A percentile compares a stretch with the other conserved stretches of the same genome.
These are phyloP conservation scores for Asarcornis scutulata DNA, from an alignment of 2,113 vertebrate species.

Conservation along the genomic window DNA sequence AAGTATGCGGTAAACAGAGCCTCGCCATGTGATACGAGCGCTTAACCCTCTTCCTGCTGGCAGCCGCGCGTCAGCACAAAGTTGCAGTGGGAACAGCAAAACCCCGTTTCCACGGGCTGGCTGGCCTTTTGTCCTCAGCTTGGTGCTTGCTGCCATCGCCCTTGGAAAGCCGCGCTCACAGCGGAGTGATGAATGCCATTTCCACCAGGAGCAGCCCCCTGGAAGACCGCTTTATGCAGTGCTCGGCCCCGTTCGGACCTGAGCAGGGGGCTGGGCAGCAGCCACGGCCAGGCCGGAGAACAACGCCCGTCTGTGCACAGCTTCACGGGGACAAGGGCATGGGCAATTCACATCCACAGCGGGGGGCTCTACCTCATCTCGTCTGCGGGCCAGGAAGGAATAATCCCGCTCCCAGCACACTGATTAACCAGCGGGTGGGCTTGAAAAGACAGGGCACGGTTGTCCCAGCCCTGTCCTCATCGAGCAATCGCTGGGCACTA, in stretches of 20 bases:
- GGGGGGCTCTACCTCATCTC: neutral
- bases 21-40: fast-evolving
- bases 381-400: slow-evolving; percentile 16
- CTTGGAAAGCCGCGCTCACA: neutral
- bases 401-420: neutral
- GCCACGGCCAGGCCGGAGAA: neutral
- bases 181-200: neutral
- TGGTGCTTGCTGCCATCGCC: neutral
- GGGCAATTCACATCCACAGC: neutral
- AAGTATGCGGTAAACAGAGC: slow-evolving; percentile 38
- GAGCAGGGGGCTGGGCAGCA: neutral
- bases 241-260: neutral
- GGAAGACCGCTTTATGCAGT: neutral
- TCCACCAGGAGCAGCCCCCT: neutral
- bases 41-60: slow-evolving; percentile 55
- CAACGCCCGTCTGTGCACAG: fast-evolving
- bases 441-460: neutral
- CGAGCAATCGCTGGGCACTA: fast-evolving
- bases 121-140: neutral
- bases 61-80: neutral
- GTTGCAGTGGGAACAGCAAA: neutral
- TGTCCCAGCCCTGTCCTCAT: slow-evolving; percentile 3
- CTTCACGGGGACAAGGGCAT: neutral
- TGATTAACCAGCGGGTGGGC: neutral
- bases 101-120: neutral